These are phyloP conservation scores for Pseudotriccus pelzelni DNA, from an alignment of 2,797 vertebrate species.

Conservation along the genomic window DNA sequence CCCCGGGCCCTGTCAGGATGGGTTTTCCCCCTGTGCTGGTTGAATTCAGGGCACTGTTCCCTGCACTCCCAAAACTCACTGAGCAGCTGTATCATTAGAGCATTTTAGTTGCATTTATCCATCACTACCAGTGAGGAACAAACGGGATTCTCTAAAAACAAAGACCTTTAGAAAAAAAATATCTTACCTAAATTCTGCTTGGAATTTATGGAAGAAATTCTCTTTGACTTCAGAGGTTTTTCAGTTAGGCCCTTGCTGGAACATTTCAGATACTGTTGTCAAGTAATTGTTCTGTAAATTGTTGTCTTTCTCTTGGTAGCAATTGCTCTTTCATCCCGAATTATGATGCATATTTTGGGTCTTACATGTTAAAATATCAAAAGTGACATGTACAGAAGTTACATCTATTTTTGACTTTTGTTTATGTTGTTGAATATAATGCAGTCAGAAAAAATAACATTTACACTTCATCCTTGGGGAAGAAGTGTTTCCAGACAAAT, in stretches of 20 bases:
- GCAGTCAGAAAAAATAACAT: conserved; percentile 2
- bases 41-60: background rate
- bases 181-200: background rate
- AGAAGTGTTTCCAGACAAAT: conserved; percentile 47
- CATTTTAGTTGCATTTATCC: background rate
- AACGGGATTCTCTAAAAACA: background rate
- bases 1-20: accelerated
- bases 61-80: background rate
- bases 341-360: conserved; percentile 38
- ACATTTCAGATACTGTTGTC: background rate
- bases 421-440: background rate
- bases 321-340: conserved; percentile 33
- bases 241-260: background rate
- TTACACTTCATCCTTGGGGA: conserved; percentile 17
- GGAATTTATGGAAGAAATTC: background rate
- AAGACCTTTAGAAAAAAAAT: background rate
- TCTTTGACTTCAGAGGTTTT: background rate
- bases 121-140: background rate
- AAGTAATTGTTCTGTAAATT: conserved; percentile 33
- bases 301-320: background rate
- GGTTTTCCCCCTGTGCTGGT: background rate
- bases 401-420: conserved; percentile 9
- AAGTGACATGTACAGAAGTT: background rate
- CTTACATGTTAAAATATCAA: conserved; percentile 28
- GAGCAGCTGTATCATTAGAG: background rate